Conservation (phyloP, 2,797 vertebrate genomes). For the Heliangelus exortis region DNA sequence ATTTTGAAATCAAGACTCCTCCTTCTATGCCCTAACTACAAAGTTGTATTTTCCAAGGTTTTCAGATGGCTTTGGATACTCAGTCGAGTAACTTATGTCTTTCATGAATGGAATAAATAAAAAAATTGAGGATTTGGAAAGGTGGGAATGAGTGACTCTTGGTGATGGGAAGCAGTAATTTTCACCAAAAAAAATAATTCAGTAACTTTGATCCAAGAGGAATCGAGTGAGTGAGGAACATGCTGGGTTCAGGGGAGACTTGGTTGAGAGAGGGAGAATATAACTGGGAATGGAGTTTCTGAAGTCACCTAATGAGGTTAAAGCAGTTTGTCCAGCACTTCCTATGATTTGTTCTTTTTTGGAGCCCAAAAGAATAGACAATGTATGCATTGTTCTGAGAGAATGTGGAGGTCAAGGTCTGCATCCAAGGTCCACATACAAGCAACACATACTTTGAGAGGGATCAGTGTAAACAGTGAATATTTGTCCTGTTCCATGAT, state of each 20-base stretch:
- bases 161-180: not conserved
- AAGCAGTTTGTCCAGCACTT: slow-evolving; percentile 6
- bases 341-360: not conserved
- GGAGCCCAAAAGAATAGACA: not conserved
- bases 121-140: not conserved
- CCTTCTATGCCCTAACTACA: not conserved
- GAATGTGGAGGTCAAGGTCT: not conserved
- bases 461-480: not conserved
- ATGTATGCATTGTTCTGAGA: not conserved
- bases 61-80: not conserved
- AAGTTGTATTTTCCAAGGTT: not conserved
- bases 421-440: not conserved
- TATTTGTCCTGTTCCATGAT: not conserved
- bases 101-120: not conserved
- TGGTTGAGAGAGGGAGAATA: not conserved
- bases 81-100: not conserved
- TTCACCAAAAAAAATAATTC: not conserved
- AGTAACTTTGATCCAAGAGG: not conserved
- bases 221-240: not conserved
- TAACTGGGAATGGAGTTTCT: not conserved
- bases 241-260: not conserved
- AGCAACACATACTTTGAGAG: not conserved
- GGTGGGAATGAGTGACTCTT: not conserved
- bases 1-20: not conserved
- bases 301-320: not conserved